Evolutionary conservation across 2,888 invertebrate species (phyloP), one percentile per base, ranked within the genome.

Genomic region (Cataglyphis cursor): DNA sequence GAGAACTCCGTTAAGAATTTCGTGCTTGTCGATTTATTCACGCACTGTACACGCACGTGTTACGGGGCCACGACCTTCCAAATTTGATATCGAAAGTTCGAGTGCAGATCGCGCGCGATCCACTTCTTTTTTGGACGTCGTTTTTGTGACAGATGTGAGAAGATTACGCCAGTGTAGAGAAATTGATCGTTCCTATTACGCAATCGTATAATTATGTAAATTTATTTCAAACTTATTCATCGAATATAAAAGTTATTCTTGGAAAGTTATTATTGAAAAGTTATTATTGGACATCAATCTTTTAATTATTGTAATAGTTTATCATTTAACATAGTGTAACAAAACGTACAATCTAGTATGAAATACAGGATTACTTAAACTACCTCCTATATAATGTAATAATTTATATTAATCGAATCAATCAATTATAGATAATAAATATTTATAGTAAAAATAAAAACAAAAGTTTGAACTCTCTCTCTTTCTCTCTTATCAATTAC

Each of bases 71-170:
- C 82, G 87, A 88, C 87, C 87, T 89, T 85, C 86, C 82, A 87
- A 90, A 86, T 89, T 82, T 31, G 89, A 85, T 90, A 87, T 87
- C 85, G 18, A 76, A 85, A 84, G 87, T 87, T 89, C 90, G 88
- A 84, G 84, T 84, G 83, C 88, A 85, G 82, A 85, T 83, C 70
- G 74, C 68, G 66, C 62, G 76, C 68, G 64, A 81, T 83, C 66
- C 54, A 51, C 18, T 59, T 85, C n/a, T 88, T 70, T 51, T 78
- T 87, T n/a, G n/a, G 82, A 76, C 35, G 15, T 28, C 28, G 9
- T 66, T 57, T 65, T 64, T 48, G 44, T 24, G 24, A 10, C 24
- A 24, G 44, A 68, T 44, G 31, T 18, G 68, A 31, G 59, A 68
- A 68, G 70, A 78, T 68, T 44, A 31, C 78, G 59, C 41, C 15